Percentiles rank a stretch among this genome's conserved stretches.
phyloP scores from a whole-genome alignment of 2,797 vertebrate species.

The Protonibea diacanthus region DNA sequence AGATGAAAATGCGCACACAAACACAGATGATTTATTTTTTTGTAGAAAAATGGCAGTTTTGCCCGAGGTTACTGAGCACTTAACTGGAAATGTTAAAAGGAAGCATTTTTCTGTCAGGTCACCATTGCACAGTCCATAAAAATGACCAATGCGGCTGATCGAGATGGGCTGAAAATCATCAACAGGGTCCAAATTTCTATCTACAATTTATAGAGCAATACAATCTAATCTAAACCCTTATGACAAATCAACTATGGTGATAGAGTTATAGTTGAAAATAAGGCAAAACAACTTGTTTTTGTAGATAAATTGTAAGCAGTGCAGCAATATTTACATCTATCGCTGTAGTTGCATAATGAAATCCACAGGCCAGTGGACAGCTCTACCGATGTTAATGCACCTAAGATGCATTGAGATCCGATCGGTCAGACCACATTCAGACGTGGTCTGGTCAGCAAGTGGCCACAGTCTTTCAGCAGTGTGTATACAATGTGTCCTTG shows the following conservation, averaged over 20 bases:
- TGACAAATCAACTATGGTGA: neutral
- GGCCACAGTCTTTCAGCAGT: too few species aligned
- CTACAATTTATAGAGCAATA: neutral
- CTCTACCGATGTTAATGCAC: too few species aligned
- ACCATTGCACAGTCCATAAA: conserved; percentile 1
- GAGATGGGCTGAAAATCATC: conserved; percentile 19
- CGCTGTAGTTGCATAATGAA: neutral
- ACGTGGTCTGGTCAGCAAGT: too few species aligned
- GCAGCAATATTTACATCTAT: neutral
- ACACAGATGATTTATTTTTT: conserved; percentile 30
- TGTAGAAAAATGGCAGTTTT: conserved; percentile 9
- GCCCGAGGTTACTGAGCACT: neutral
- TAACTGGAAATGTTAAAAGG: conserved; percentile 22
- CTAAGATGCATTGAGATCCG: too few species aligned
- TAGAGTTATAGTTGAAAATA: neutral
- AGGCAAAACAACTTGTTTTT: neutral
- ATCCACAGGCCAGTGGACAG: neutral
- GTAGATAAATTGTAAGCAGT: neutral
- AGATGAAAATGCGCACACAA: conserved; percentile 35
- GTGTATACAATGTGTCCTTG: too few species aligned
- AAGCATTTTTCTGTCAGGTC: neutral
- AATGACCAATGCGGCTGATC: conserved; percentile 26
- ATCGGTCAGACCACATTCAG: too few species aligned
- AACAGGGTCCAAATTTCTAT: neutral
- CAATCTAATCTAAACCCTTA: neutral